phyloP scores from a whole-genome alignment of 2,113 vertebrate species.

The Trogon melanurus region DNA sequence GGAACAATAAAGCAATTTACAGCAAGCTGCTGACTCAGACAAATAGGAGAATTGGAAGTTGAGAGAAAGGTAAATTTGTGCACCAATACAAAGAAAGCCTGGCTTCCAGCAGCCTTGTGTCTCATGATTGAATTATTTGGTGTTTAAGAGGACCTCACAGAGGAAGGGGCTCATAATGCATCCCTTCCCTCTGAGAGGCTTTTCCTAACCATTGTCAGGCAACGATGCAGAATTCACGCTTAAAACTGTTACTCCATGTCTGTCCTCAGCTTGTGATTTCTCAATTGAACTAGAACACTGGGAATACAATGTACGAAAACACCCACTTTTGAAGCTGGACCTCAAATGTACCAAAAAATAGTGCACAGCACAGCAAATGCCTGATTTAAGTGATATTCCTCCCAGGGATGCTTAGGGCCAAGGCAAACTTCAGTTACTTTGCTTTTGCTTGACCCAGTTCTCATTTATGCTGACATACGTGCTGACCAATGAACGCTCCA shows the following conservation, averaged over 20 bases:
- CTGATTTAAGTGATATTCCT: neutral
- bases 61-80: neutral
- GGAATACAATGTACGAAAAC: neutral
- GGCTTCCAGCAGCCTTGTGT: neutral
- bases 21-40: neutral
- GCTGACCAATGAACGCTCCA: neutral
- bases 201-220: neutral
- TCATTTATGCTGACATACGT: neutral
- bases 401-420: neutral
- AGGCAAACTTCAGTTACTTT: neutral
- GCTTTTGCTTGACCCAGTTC: neutral
- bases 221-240: neutral
- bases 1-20: neutral
- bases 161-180: neutral
- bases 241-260: neutral
- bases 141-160: neutral
- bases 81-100: neutral
- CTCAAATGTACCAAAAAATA: rapidly evolving
- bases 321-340: neutral
- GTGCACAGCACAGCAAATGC: neutral
- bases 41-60: neutral
- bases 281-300: neutral
- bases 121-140: neutral
- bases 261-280: neutral
- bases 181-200: neutral